Evolutionary conservation across 1,140 invertebrate species (phyloP), one percentile per base, ranked within the genome.

Genomic region (Drosophila dunni): DNA sequence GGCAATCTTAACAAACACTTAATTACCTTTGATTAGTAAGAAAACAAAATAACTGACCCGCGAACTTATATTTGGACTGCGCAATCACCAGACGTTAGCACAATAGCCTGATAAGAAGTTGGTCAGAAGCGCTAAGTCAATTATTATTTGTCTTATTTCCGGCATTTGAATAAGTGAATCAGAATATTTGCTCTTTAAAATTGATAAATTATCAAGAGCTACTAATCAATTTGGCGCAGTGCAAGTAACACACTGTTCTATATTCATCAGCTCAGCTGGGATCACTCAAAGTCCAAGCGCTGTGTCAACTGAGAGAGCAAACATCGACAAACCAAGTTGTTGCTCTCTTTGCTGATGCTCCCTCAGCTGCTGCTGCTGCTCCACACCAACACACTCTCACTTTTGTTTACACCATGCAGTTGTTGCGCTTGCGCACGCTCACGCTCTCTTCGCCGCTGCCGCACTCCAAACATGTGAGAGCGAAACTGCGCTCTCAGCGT

Each of bases 391-490:
- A 67, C 65, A 62, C 71, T 69, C 65, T 56, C 57, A 62, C 65
- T 74, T 66, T 72, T 66, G 7, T 6, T 36, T 24, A 9, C 10
- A 11, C 9, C 20, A 50, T 8, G 33, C 40, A 48, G 42, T 65
- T 50, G 70, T 36, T 44, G 48, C 65, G 57, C 65, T 74, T 69
- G 65, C 71, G 71, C 57, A 57, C 57, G 33, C 63, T 54, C 50
- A 20, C 10, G 13, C 42, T 48, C 58, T 44, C 20, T 44, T n/a
- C 15, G 34, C 10, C 9, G 7, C 9, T 56, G 33, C 15, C 24
- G 7, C 11, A 4, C 44, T 34, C 9, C 8, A 17, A 10, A n/a
- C 38, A 38, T 13, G 34, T 9, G 17, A 53, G 50, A 34, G 50
- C 13, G 33, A 29, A 29, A 29, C 24, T 13, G 10, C 48, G 33